These are phyloP conservation scores for Callinectes sapidus DNA, from an alignment of 2,888 invertebrate genomes.

Conservation along the genomic window DNA sequence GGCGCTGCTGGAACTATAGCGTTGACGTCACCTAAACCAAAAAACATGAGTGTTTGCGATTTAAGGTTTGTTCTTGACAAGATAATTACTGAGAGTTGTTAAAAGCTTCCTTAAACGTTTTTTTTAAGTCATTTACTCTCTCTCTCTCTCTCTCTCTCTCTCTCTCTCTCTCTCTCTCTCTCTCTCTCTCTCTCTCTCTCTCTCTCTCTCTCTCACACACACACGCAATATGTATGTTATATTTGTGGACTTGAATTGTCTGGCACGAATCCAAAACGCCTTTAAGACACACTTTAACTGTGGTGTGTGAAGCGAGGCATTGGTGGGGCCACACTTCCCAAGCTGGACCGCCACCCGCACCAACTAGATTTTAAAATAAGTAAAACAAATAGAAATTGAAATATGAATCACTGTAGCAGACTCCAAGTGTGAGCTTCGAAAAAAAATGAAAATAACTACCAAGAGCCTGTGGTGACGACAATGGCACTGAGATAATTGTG, in stretches of 20 bases:
- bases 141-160: neutral
- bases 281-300: neutral
- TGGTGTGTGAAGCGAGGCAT: neutral
- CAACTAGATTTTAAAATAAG: neutral
- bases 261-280: neutral
- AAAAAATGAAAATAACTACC: neutral
- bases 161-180: constrained; percentile 12
- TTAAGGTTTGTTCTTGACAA: too few species aligned
- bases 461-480: neutral
- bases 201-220: neutral
- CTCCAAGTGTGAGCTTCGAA: neutral
- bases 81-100: too few species aligned
- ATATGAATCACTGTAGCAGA: neutral
- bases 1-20: neutral
- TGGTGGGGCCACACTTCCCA: neutral
- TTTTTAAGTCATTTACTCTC: neutral
- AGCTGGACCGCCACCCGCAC: neutral
- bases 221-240: neutral
- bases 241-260: neutral
- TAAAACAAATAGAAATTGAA: neutral
- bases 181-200: constrained; percentile 17
- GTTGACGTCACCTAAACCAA: neutral
- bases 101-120: too few species aligned
- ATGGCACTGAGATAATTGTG: neutral
- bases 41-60: too few species aligned